Percentiles rank a stretch among this genome's conserved stretches.
Conservation (phyloP, 2,797 vertebrate species). For the Alcedo atthis region DNA sequence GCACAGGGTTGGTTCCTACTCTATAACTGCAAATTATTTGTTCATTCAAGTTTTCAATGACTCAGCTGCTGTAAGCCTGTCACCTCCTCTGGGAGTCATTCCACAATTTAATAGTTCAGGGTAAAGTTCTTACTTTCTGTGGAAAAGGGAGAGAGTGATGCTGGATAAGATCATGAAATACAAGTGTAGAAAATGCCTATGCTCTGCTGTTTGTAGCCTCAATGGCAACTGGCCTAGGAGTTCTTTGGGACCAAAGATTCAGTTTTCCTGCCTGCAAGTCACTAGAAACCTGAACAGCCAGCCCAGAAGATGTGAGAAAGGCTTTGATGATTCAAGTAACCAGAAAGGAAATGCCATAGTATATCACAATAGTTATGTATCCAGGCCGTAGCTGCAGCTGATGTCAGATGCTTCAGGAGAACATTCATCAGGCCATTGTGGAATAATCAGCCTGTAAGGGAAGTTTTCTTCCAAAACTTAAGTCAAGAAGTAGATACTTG, state of each 20-base stretch:
- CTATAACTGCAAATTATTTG: background rate
- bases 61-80: background rate
- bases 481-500: background rate
- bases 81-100: constrained; percentile 15
- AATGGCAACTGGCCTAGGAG: background rate
- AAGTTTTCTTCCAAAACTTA: background rate
- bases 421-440: background rate
- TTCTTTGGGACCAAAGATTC: background rate
- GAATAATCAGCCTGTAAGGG: background rate
- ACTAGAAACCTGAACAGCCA: background rate
- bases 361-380: background rate
- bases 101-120: background rate
- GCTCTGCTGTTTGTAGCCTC: background rate
- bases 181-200: fast-evolving
- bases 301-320: background rate
- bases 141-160: background rate
- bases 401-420: background rate
- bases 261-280: background rate
- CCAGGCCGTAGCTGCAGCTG: background rate
- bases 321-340: background rate
- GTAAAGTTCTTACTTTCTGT: background rate
- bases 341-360: background rate
- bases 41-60: background rate
- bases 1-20: background rate
- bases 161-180: background rate